Evolutionary conservation across 2,797 vertebrate genomes (phyloP).

Genomic region (Uromys caudimaculatus): DNA sequence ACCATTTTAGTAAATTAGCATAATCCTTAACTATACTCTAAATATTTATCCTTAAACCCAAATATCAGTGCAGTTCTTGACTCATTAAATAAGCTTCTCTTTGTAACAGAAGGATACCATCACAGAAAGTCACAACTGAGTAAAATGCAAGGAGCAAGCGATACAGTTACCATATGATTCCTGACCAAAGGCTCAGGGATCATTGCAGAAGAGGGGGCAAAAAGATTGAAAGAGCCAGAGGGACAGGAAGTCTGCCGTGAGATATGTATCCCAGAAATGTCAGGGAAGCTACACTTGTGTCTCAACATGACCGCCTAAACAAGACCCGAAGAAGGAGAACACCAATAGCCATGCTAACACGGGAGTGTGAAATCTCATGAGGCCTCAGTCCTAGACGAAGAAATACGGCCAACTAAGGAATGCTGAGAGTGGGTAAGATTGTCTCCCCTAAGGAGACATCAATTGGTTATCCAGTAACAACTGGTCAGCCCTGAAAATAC

Average conservation of each 20-base stretch:
- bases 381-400: neutral
- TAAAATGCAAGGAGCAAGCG: neutral
- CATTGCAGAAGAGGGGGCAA: neutral
- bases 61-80: neutral
- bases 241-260: neutral
- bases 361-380: neutral
- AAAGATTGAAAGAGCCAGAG: neutral
- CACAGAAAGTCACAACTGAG: neutral
- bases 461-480: neutral
- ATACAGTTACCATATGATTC: neutral
- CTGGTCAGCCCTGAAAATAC: neutral
- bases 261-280: neutral
- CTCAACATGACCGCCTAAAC: too few species aligned
- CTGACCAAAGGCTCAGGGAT: neutral
- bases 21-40: neutral
- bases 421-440: neutral
- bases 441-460: neutral
- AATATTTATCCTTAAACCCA: neutral
- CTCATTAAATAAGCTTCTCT: neutral
- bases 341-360: neutral
- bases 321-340: neutral
- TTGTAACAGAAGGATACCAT: neutral
- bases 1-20: neutral
- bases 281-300: neutral
- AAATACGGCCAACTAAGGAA: neutral